These are phyloP conservation scores for Meghimatium bilineatum DNA, from an alignment of 2,888 invertebrate genomes.

Conservation along the genomic window DNA sequence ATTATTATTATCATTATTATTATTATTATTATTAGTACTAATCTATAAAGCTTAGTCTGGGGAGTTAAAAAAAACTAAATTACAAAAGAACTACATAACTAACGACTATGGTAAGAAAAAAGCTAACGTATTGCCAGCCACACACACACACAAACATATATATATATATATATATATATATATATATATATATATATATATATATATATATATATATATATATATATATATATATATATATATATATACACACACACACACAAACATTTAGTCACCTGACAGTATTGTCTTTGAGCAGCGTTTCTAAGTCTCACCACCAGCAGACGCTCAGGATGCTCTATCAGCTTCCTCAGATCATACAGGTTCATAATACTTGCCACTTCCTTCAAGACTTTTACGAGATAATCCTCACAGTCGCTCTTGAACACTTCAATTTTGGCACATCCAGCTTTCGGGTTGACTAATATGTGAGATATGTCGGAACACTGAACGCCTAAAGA, in stretches of 20 bases:
- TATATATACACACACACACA: background rate
- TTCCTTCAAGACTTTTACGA: conserved; percentile 9
- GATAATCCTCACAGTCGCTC: conserved; percentile 11
- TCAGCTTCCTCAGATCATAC: conserved; percentile 23
- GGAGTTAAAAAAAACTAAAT: too few relatives aligned
- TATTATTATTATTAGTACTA: too few relatives aligned
- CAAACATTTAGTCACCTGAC: background rate
- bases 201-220: conserved; percentile 13
- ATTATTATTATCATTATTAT: too few relatives aligned
- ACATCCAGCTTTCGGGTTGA: conserved; percentile 8
- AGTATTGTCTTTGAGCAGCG: background rate
- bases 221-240: background rate
- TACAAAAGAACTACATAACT: too few relatives aligned
- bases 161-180: conserved; percentile 13
- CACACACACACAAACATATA: too few relatives aligned
- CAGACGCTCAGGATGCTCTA: background rate
- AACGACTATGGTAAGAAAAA: too few relatives aligned
- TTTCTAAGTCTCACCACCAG: background rate
- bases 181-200: conserved; percentile 13
- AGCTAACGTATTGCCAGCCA: too few relatives aligned
- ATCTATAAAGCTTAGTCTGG: too few relatives aligned
- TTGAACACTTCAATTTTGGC: conserved; percentile 14
- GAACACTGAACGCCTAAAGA: background rate
- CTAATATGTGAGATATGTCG: conserved; percentile 10
- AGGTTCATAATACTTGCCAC: conserved; percentile 19